phyloP scores from a whole-genome alignment of 2,113 vertebrate species.

The Perca flavescens region DNA sequence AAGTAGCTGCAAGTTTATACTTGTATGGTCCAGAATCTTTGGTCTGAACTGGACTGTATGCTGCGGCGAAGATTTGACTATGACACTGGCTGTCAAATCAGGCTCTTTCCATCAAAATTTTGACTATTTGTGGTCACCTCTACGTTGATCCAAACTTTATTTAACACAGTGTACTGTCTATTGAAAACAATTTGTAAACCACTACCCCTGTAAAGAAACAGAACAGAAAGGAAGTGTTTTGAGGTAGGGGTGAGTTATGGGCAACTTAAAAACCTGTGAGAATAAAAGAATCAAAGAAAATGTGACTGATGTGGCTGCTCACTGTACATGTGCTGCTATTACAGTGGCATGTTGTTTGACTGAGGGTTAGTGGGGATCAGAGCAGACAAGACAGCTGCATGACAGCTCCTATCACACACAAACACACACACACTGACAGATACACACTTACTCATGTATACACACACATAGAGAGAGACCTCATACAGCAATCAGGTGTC shows the following conservation, averaged over 20 bases:
- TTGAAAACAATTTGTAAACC: neutral
- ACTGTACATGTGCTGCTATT: constrained; percentile 54
- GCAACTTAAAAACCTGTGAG: neutral
- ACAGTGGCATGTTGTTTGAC: constrained; percentile 66
- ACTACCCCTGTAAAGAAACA: neutral
- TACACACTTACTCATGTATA: constrained; percentile 13
- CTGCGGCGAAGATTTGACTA: no score
- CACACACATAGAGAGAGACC: constrained; percentile 36
- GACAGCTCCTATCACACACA: constrained; percentile 50
- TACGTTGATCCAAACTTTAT: neutral
- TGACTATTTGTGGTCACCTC: no score
- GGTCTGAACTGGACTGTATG: no score
- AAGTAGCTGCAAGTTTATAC: no score
- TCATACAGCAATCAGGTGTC: constrained; percentile 67
- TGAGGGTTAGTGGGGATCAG: constrained; percentile 74
- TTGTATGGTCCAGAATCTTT: no score
- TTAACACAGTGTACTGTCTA: neutral
- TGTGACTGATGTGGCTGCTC: constrained; percentile 38
- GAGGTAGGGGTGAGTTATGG: neutral
- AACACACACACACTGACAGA: constrained; percentile 17
- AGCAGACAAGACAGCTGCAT: constrained; percentile 57
- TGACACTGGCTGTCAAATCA: no score
- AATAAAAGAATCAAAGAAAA: neutral
- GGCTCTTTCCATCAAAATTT: no score
- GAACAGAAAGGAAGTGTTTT: neutral